A percentile compares a stretch with the other conserved stretches of the same genome.
phyloP scores from a whole-genome alignment of 2,113 vertebrate genomes.

The Callipepla squamata region DNA sequence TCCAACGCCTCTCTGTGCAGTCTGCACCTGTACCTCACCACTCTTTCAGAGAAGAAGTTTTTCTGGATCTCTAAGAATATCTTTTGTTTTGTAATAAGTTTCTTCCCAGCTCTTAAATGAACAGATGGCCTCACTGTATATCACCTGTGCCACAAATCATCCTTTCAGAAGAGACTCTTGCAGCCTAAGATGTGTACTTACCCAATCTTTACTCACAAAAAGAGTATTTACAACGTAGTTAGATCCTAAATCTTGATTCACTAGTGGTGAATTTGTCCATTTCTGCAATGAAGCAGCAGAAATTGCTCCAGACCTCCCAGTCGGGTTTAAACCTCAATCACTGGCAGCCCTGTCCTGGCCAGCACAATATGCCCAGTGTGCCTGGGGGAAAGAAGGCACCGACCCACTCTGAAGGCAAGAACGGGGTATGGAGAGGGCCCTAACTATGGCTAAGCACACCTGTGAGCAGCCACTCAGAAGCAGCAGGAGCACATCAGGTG shows the following conservation, averaged over 20 bases:
- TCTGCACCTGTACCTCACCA: no score
- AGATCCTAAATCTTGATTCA: background rate
- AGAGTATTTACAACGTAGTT: background rate
- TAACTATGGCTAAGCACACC: background rate
- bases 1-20: no score
- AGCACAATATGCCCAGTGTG: background rate
- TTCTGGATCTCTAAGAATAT: background rate
- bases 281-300: background rate
- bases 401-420: background rate
- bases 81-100: background rate
- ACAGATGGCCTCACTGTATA: background rate
- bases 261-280: background rate
- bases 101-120: background rate
- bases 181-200: background rate
- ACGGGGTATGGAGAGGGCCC: accelerated
- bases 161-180: background rate
- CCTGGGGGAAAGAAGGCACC: background rate
- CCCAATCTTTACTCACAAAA: background rate
- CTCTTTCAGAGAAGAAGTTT: no score
- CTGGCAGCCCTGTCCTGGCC: background rate
- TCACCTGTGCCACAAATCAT: background rate
- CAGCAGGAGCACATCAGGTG: background rate
- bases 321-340: background rate
- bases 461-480: background rate
- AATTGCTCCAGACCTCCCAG: background rate